These are phyloP conservation scores for Stercorarius parasiticus DNA, from an alignment of 2,113 vertebrate species.

Conservation along the genomic window DNA sequence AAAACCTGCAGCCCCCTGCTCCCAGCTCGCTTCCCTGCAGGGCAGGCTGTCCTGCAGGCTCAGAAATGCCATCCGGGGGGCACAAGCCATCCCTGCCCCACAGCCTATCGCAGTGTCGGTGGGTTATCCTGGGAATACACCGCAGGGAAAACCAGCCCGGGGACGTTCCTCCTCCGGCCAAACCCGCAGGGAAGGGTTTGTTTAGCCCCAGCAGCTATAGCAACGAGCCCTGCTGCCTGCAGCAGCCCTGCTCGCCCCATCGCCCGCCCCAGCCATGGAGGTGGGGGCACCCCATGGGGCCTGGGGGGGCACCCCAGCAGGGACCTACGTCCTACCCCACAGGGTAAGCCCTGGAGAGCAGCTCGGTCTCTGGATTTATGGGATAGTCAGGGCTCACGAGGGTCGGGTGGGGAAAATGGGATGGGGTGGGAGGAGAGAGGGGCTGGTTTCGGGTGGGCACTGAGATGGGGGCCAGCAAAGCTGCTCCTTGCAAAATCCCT, in stretches of 20 bases:
- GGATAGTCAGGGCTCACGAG: neutral
- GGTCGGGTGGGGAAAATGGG: neutral
- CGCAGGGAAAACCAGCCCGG: neutral
- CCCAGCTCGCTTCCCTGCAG: fast-evolving
- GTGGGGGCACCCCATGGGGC: neutral
- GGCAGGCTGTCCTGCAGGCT: neutral
- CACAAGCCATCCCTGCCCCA: neutral
- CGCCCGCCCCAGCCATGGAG: neutral
- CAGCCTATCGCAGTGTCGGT: neutral
- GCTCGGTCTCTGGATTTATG: neutral
- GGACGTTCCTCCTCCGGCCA: neutral
- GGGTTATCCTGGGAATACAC: neutral
- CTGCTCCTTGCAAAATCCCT: neutral
- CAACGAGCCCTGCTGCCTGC: neutral
- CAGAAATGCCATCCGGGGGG: neutral
- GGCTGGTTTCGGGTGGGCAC: fast-evolving
- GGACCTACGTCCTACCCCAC: fast-evolving
- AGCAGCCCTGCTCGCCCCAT: neutral
- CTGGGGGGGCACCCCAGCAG: neutral
- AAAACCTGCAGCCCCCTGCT: neutral
- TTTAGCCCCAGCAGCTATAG: constrained; percentile 21
- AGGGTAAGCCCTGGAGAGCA: neutral
- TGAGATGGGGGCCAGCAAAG: neutral
- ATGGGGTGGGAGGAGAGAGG: neutral
- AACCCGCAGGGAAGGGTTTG: neutral